A percentile compares a stretch with the other conserved stretches of the same genome.
Conservation (phyloP, 2,888 invertebrate genomes). For the Agonopterix alstromeriana region DNA sequence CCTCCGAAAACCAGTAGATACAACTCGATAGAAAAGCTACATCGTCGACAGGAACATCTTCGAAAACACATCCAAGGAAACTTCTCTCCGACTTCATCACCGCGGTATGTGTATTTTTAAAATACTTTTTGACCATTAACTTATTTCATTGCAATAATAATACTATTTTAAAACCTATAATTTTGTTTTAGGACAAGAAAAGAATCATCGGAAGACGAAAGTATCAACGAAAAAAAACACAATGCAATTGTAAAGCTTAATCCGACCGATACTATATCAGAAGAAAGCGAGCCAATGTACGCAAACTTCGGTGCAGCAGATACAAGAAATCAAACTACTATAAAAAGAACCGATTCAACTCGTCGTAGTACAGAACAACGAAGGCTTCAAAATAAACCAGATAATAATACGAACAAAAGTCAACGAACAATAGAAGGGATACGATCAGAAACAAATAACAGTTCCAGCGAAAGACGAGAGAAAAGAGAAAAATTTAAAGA, state of each 20-base stretch:
- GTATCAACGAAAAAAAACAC: conserved; percentile 4
- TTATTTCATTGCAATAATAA: too few species aligned
- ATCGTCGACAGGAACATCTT: conserved; percentile 8
- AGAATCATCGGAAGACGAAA: conserved; percentile 6
- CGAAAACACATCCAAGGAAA: too few species aligned
- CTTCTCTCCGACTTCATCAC: too few species aligned
- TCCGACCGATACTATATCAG: conserved; percentile 14
- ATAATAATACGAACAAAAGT: not conserved
- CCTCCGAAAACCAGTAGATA: conserved; percentile 41
- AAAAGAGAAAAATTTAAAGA: conserved; percentile 3
- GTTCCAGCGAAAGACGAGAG: not conserved
- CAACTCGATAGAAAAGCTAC: conserved; percentile 20
- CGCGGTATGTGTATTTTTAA: too few species aligned
- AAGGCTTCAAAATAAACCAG: not conserved
- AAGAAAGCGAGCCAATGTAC: conserved; percentile 9
- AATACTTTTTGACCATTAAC: too few species aligned
- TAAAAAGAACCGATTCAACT: not conserved
- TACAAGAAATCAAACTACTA: conserved; percentile 9
- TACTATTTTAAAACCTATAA: too few species aligned
- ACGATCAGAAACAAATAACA: conserved; percentile 5
- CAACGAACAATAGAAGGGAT: not conserved
- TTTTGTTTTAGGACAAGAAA: too few species aligned
- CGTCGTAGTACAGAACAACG: not conserved
- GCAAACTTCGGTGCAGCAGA: conserved; percentile 6
- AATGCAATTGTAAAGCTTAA: not conserved